phyloP scores from a whole-genome alignment of 2,888 invertebrate genomes.

The Diploptera punctata region DNA sequence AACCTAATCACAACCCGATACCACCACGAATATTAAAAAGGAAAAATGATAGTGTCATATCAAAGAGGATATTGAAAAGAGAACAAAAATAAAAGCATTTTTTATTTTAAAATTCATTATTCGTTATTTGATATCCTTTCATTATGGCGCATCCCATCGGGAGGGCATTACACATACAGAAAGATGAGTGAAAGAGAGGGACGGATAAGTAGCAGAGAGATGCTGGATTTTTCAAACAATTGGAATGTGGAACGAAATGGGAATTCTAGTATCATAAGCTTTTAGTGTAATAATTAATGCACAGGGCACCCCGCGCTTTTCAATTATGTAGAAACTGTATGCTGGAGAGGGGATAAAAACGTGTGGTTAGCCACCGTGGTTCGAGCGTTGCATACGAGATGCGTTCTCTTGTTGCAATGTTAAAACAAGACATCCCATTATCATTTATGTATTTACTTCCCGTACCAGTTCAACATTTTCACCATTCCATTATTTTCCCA shows the following conservation, averaged over 20 bases:
- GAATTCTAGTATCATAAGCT: not conserved
- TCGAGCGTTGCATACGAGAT: not conserved
- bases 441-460: too few species aligned
- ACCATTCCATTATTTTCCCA: too few species aligned
- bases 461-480: too few species aligned
- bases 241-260: constrained; percentile 9
- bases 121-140: constrained; percentile 25
- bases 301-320: too few species aligned
- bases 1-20: constrained; percentile 7
- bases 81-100: constrained; percentile 11
- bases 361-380: not conserved
- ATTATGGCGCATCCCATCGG: constrained; percentile 3
- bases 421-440: too few species aligned
- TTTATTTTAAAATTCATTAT: constrained; percentile 19
- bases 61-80: constrained; percentile 9
- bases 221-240: constrained; percentile 3
- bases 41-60: constrained; percentile 22
- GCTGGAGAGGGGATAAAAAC: not conserved
- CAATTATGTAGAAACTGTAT: not conserved
- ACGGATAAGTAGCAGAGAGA: too few species aligned
- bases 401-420: too few species aligned
- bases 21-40: not conserved
- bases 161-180: not conserved
- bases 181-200: not conserved
- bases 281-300: not conserved